phyloP scores from a whole-genome alignment of 1,140 invertebrate genomes.

The Potamilus streckersoni region DNA sequence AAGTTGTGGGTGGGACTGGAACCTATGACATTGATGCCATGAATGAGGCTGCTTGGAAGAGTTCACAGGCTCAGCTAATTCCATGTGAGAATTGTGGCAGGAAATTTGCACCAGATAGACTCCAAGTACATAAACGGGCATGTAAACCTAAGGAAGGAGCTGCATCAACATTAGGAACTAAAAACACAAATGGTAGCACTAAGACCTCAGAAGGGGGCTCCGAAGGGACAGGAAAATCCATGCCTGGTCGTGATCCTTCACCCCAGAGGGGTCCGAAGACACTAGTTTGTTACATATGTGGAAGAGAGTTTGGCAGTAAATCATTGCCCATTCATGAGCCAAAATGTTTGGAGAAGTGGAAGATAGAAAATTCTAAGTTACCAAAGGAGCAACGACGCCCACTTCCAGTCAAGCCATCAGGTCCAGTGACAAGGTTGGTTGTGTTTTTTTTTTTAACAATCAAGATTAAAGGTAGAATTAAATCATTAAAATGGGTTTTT shows the following conservation, averaged over 20 bases:
- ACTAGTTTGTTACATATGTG: constrained; percentile 69
- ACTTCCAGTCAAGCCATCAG: constrained; percentile 74
- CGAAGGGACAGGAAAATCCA: constrained; percentile 7
- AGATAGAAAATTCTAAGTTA: constrained; percentile 76
- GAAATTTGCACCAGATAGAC: constrained; percentile 78
- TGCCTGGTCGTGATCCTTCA: background rate
- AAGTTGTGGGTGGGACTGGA: constrained; percentile 34
- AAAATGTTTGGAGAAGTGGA: constrained; percentile 83
- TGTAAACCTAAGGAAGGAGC: constrained; percentile 68
- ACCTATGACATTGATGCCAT: constrained; percentile 54
- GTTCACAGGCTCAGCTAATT: constrained; percentile 71
- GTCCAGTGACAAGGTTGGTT: constrained; percentile 33
- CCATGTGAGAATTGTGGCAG: constrained; percentile 77
- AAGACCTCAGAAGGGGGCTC: constrained; percentile 2
- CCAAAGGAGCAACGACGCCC: constrained; percentile 73
- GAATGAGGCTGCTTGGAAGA: constrained; percentile 64
- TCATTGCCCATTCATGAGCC: constrained; percentile 82
- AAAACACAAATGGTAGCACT: background rate
- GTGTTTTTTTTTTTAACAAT: background rate
- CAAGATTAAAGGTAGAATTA: background rate
- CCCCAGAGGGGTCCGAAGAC: constrained; percentile 25
- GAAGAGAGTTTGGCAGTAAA: constrained; percentile 67
- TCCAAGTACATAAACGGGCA: constrained; percentile 75
- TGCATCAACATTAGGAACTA: constrained; percentile 3
- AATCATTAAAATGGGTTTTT: too few species aligned